Conservation (phyloP, 2,888 invertebrate genomes). For the Spilosoma lubricipeda region DNA sequence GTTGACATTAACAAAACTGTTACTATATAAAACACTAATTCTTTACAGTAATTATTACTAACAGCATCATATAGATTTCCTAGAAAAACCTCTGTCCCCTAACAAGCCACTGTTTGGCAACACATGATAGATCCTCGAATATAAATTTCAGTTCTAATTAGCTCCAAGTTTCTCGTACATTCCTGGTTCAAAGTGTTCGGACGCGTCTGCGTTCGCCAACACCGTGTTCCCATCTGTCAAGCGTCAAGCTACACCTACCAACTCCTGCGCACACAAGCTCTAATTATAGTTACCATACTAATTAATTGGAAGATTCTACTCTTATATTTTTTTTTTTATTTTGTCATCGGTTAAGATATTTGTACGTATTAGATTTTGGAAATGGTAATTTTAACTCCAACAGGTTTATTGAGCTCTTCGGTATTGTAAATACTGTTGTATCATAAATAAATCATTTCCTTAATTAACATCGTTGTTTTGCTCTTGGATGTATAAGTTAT, state of each 20-base stretch:
- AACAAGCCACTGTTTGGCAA: constrained; percentile 39
- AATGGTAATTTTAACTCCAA: constrained; percentile 7
- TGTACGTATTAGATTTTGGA: constrained; percentile 6
- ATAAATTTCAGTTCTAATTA: constrained; percentile 79
- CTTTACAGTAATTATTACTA: not conserved
- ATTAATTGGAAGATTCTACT: constrained; percentile 72
- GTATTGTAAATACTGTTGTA: constrained; percentile 12
- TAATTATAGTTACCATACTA: constrained; percentile 77
- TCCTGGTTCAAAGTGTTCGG: constrained; percentile 68
- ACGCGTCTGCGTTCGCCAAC: constrained; percentile 68
- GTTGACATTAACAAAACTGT: no score
- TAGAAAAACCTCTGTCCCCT: constrained; percentile 36
- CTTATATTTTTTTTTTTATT: constrained; percentile 43
- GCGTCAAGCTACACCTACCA: constrained; percentile 73
- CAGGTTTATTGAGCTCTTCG: not conserved
- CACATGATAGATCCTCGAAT: constrained; percentile 59
- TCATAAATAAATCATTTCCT: constrained; percentile 24
- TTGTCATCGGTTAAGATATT: constrained; percentile 30
- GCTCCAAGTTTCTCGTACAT: constrained; percentile 66
- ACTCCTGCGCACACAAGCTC: constrained; percentile 61
- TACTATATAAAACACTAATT: not conserved
- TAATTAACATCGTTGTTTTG: constrained; percentile 18
- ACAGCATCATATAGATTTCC: constrained; percentile 15
- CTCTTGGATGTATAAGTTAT: constrained; percentile 14
- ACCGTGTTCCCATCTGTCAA: constrained; percentile 82